Base-by-base conservation (phyloP, 2,797 vertebrate genomes). In the Bradypodion ventrale region DNA sequence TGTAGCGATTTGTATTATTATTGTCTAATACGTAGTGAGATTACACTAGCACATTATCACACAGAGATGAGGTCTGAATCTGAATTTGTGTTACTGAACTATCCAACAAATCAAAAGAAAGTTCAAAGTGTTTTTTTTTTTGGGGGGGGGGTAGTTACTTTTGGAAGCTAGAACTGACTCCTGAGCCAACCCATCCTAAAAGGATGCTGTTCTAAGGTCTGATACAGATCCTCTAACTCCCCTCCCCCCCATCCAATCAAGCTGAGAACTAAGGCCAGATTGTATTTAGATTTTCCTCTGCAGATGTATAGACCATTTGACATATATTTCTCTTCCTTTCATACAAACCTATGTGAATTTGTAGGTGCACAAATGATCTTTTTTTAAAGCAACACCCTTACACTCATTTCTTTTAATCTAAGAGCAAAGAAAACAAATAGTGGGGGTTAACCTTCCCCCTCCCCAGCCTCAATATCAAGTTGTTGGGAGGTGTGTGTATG, bases 301-400 rank as follows among this genome's bases (percentile, higher is more conserved):
- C 0, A 0, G 27, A 16, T 35, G 2, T 0, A 0, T 42, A 0
- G 16, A 1, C 0, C 7, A 2, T 23, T n/a, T 60, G 7, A 19
- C 35, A 42, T 10, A 37, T 1, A 44, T 35, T 62, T 69, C 4
- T 3, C 32, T 59, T 35, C 5, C n/a, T 63, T 75, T 82, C 1
- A 16, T 62, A 56, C 32, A 40, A 70, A 35, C 21, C 23, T 29
- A 25, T 19, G 46, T 21, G 59, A 23, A 46, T 21, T 7, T 0
- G 25, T 56, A 81, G 16, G 3, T 1, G 65, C 37, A 25, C 49
- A 63, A 62, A 27, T 74, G 21, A 66, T 23, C 25, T 69, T 68
- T 37, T 40, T 40, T 49, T 0, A 7, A 23, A 25, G 21, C 63
- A 35, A 29, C 5, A 1, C 21, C 25, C 70, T 7, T 10, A 3